Base-by-base conservation (phyloP, 2,113 vertebrate genomes). In the Barnardius zonarius region DNA sequence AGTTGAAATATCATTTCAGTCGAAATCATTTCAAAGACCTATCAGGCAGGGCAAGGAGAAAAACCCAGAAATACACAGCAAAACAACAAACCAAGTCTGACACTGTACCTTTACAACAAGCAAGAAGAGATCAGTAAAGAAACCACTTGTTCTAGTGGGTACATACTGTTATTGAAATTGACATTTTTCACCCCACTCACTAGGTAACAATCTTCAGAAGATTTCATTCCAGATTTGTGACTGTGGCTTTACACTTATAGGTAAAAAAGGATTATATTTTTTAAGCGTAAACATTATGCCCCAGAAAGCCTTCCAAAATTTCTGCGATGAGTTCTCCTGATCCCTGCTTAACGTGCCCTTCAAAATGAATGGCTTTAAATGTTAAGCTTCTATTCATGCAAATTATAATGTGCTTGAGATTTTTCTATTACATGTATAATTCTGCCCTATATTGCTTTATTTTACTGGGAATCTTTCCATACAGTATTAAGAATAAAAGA, bases 311-410 rank as follows among this genome's bases (percentile, higher is more conserved):
- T 49, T 82, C n/a, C 72, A 96, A 75, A 92, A 91, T 51, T 68
- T 82, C 79, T 91, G 49, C 20, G 46, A 54, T 10, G 27, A 63
- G 82, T 85, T 90, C 63, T 95, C 83, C 67, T 70, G 41, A 66
- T 57, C 6, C 44, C n/a, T 77, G 37, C 74, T 83, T 62, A 94
- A 35, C 27, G 59, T 10, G 41, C 41, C 85, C 75, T 77, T 88
- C 70, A 87, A 96, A 96, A 84, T 54, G 48, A 96, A 80, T 72
- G 22, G 16, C 17, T 92, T 86, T 80, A 92, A 39, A 78, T 14
- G 16, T 66, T 92, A 94, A 63, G 90, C 84, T 59, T 55, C 54
- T 90, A 91, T 66, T 23, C 33, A 86, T 48, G 39, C 44, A 69
- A 72, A 67, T 76, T n/a, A 86, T 37, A 83, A 95, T 67, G n/a